phyloP scores from a whole-genome alignment of 2,797 vertebrate species.

The Malacoraja senta region DNA sequence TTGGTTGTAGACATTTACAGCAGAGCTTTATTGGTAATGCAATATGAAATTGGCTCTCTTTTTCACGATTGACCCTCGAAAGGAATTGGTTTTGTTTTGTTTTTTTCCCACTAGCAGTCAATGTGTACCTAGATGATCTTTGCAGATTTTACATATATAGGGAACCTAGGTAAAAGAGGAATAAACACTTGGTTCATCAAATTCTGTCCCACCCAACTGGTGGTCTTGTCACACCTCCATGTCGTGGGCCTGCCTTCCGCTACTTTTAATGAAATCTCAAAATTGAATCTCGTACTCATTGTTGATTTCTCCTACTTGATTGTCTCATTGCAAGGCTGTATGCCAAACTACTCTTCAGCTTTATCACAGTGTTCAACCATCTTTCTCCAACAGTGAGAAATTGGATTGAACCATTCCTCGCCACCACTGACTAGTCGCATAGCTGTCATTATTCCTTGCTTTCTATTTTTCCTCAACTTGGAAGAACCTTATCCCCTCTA shows the following conservation, averaged over 20 bases:
- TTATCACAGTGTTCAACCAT: not conserved
- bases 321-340: not conserved
- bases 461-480: not conserved
- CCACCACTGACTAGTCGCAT: not conserved
- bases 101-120: not conserved
- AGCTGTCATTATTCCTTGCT: not conserved
- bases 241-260: too few species aligned
- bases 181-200: not conserved
- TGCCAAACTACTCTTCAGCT: not conserved
- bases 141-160: not conserved
- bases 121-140: not conserved
- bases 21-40: not conserved
- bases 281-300: not conserved
- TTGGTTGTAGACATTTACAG: not conserved
- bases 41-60: not conserved
- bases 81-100: not conserved
- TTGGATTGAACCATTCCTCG: not conserved
- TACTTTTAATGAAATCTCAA: too few species aligned
- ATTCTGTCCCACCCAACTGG: not conserved
- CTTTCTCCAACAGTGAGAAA: not conserved
- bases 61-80: not conserved
- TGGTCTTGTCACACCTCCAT: not conserved
- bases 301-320: not conserved
- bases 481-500: slow-evolving; percentile 25
- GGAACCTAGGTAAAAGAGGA: not conserved